Percentiles rank a stretch among this genome's conserved stretches.
Conservation (phyloP, 2,888 invertebrate species). For the Nomada ruficornis region DNA sequence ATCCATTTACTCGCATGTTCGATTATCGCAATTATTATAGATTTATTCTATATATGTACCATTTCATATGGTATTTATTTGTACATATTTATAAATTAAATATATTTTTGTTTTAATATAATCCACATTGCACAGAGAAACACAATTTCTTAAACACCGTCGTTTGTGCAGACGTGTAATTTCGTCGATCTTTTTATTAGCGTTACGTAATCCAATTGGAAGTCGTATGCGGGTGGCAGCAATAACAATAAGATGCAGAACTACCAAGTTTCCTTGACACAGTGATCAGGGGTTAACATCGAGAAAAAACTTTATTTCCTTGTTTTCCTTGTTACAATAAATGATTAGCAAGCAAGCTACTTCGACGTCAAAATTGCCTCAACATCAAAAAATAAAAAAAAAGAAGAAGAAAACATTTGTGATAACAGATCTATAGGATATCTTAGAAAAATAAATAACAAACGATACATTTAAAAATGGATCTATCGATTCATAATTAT, state of each 20-base stretch:
- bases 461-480: too few species aligned
- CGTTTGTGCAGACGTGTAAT: neutral
- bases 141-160: neutral
- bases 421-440: too few species aligned
- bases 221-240: slow-evolving; percentile 54
- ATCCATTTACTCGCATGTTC: neutral
- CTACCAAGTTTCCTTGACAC: slow-evolving; percentile 21
- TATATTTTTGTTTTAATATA: neutral
- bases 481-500: too few species aligned
- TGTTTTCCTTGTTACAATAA: slow-evolving; percentile 6
- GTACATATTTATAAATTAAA: too few species aligned
- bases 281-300: slow-evolving; percentile 19
- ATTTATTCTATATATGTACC: too few species aligned
- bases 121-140: neutral
- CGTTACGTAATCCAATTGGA: slow-evolving; percentile 45
- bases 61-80: too few species aligned
- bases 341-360: too few species aligned
- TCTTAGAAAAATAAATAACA: too few species aligned
- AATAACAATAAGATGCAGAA: slow-evolving; percentile 21
- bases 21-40: neutral
- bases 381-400: neutral
- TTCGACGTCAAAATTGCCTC: neutral
- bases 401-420: too few species aligned
- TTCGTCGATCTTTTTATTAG: slow-evolving; percentile 25
- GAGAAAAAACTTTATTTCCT: slow-evolving; percentile 6